Evolutionary conservation across 2,888 invertebrate species (phyloP), one percentile per base, ranked within the genome.

Genomic region (Disparrhopalites patrizii): DNA sequence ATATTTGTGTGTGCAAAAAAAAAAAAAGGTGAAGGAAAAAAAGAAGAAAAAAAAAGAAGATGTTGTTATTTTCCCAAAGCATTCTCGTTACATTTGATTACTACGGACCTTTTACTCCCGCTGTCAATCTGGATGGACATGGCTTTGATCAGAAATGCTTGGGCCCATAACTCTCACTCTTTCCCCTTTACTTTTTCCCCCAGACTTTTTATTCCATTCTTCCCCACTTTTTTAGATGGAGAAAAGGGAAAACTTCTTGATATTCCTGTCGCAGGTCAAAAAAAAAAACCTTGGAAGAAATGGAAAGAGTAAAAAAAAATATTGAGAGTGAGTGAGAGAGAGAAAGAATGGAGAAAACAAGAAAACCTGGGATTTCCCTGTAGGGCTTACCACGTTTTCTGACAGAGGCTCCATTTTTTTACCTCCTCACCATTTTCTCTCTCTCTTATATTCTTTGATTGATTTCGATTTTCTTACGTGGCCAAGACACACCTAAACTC

Each of bases 71-170:
- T 57, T 57, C 47, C 36, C 38, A 18, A 15, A 57, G 28, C 27
- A 43, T 20, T n/a, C 47, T 50, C 33, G 50, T 40, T 60, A 47
- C 50, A 60, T 60, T 60, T 60, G 60, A 60, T 60, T 60, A 60
- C 31, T 60, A 20, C 50, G 47, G 43, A 60, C 50, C 50, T 50
- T n/a, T n/a, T 30, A 50, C 61, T 61, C 61, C 15, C 36, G n/a
- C 64, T 67, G 67, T 67, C 67, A 67, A 64, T 67, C 54, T 63
- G 62, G 55, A 67, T 60, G 67, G 67, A 67, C 67, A 60, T 50
- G 36, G 54, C 67, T 67, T 66, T 67, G 64, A 64, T 64, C 64
- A 64, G 47, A 62, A 62, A 51, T 31, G 27, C 47, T 30, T 43
- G 43, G n/a, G n/a, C n/a, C n/a, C n/a, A n/a, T n/a, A n/a, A n/a